phyloP scores from a whole-genome alignment of 2,888 invertebrate genomes.

The Heliothis peltigera region DNA sequence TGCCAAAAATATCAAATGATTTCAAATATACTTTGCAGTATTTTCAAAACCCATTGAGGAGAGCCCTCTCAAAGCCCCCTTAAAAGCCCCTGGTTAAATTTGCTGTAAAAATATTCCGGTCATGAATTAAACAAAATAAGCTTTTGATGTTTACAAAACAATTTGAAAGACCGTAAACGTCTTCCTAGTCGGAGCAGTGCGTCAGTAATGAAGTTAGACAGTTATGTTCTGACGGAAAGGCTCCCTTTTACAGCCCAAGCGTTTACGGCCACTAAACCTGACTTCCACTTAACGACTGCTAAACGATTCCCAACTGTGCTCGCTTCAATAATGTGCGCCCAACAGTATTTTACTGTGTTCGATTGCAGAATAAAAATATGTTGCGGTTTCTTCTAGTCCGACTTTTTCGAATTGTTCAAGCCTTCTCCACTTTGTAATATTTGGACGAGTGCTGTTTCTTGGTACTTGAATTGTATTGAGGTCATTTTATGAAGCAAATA shows the following conservation, averaged over 20 bases:
- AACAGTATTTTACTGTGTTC: conserved; percentile 61
- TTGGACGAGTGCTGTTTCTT: conserved; percentile 16
- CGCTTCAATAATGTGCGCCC: conserved; percentile 65
- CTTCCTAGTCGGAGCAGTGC: conserved; percentile 56
- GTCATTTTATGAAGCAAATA: conserved; percentile 20
- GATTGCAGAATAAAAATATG: conserved; percentile 52
- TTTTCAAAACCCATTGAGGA: neutral
- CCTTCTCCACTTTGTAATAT: conserved; percentile 17
- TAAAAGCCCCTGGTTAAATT: conserved; percentile 5
- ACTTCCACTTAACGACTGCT: conserved; percentile 75
- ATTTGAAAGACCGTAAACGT: conserved; percentile 61
- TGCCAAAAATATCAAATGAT: neutral
- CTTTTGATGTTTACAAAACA: conserved; percentile 61
- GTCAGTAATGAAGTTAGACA: conserved; percentile 80
- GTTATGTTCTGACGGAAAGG: conserved; percentile 71
- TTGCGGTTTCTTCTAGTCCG: conserved; percentile 14
- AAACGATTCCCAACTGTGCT: conserved; percentile 73
- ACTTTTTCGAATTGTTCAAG: conserved; percentile 32
- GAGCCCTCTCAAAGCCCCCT: neutral
- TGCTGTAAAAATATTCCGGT: conserved; percentile 17
- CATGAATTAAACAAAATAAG: conserved; percentile 31
- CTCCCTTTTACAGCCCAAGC: conserved; percentile 75
- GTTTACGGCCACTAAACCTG: conserved; percentile 82
- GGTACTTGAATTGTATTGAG: conserved; percentile 22
- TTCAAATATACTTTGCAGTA: neutral